Conservation (phyloP, 2,797 vertebrate genomes). For the Trachurus trachurus region DNA sequence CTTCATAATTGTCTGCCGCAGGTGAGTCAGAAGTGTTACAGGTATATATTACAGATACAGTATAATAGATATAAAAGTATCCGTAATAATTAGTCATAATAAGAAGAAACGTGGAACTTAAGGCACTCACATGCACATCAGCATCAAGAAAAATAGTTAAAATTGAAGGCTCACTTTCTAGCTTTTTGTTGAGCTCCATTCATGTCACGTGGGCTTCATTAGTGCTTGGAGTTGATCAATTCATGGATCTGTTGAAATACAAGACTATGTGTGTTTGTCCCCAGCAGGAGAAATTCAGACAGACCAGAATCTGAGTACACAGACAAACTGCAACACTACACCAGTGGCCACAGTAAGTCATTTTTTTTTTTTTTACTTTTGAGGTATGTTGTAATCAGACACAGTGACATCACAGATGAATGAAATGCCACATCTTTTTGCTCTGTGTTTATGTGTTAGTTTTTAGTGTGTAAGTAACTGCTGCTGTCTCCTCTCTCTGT, state of each 20-base stretch:
- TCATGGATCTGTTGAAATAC: neutral
- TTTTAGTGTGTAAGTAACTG: conserved; percentile 21
- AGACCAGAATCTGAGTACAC: conserved; percentile 95
- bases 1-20: conserved; percentile 92
- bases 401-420: neutral
- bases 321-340: conserved; percentile 98
- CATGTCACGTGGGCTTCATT: neutral
- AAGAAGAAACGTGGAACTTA: neutral
- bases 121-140: too few relatives aligned
- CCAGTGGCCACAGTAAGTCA: conserved; percentile 95
- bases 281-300: conserved; percentile 92
- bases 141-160: too few relatives aligned
- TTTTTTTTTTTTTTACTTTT: conserved; percentile 56
- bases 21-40: conserved; percentile 81
- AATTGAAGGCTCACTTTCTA: too few relatives aligned
- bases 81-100: too few relatives aligned
- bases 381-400: neutral
- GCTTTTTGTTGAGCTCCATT: neutral
- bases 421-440: neutral
- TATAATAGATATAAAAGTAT: neutral
- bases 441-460: neutral
- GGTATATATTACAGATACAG: too few relatives aligned
- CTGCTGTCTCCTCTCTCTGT: conserved; percentile 65
- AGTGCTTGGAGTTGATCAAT: neutral
- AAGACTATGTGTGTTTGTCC: conserved; percentile 70